Conservation (phyloP, 2,888 invertebrate species). For the Coronaproctus castanopsis region DNA sequence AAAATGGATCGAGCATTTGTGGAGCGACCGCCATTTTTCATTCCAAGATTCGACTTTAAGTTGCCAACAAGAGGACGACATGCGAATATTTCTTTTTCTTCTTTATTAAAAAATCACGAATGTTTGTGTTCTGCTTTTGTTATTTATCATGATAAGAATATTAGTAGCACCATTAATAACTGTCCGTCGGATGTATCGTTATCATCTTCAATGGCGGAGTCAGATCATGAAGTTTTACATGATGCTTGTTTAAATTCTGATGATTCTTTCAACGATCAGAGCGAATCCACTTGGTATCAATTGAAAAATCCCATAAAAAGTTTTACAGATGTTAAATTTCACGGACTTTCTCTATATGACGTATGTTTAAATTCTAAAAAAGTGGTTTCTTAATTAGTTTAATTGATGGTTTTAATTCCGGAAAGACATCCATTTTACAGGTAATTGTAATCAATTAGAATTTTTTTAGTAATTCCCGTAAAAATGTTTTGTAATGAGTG, state of each 20-base stretch:
- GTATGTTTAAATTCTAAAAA: not conserved
- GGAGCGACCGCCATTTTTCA: slow-evolving; percentile 33
- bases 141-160: not conserved
- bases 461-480: too few relatives aligned
- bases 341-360: not conserved
- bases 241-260: too few relatives aligned
- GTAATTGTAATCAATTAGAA: too few relatives aligned
- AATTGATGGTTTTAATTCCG: too few relatives aligned
- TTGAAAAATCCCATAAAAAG: not conserved
- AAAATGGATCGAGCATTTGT: slow-evolving; percentile 32
- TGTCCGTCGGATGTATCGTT: not conserved
- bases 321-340: not conserved
- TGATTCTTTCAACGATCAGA: too few relatives aligned
- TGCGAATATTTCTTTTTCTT: not conserved
- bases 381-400: too few relatives aligned
- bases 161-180: not conserved
- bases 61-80: not conserved
- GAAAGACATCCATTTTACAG: too few relatives aligned
- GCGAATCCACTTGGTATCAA: not conserved
- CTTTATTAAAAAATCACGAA: not conserved
- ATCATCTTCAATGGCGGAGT: not conserved
- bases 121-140: not conserved
- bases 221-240: too few relatives aligned
- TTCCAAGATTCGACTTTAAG: not conserved
- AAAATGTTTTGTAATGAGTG: too few relatives aligned